A percentile compares a stretch with the other conserved stretches of the same genome.
Conservation (phyloP, 2,113 vertebrate species). For the Hemiscyllium ocellatum region DNA sequence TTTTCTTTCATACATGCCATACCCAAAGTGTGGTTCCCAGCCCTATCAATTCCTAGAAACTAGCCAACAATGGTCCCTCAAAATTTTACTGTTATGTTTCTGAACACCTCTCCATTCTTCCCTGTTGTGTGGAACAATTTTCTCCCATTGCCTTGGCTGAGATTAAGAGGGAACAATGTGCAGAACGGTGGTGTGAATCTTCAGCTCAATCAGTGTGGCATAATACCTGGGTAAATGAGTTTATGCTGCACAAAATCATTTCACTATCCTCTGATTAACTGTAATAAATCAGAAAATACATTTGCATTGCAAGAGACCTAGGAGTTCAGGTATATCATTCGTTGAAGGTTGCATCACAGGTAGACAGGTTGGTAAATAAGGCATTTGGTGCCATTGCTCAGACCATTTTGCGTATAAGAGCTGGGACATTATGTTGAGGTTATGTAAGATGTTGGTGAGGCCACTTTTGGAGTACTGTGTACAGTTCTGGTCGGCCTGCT, state of each 20-base stretch:
- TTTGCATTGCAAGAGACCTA: background rate
- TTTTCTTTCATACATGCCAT: background rate
- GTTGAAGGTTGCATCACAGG: no score
- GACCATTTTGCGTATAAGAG: no score
- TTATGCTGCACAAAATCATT: background rate
- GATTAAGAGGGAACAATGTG: background rate
- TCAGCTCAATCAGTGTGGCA: no score
- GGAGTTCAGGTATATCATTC: no score
- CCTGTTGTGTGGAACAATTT: background rate
- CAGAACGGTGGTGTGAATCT: background rate
- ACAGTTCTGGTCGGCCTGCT: no score
- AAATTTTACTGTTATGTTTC: background rate
- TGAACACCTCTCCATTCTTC: no score
- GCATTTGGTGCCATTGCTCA: no score
- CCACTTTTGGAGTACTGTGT: no score
- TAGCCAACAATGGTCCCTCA: background rate
- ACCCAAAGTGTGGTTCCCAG: background rate
- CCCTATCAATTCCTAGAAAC: background rate
- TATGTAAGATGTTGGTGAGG: no score
- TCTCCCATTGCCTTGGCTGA: background rate
- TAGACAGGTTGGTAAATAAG: no score
- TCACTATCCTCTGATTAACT: background rate
- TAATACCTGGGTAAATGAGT: no score
- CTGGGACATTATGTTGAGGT: no score
- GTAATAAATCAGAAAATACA: background rate